Conservation (phyloP, 2,113 vertebrate species). For the Bos taurus region ARS-UCD2.0 NC_037335.1:44670501-44671000, state of each 20-base stretch:
- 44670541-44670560: neutral
- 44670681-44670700: neutral
- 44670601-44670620: neutral
- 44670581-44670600: neutral
- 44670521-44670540: neutral
- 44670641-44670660: neutral
- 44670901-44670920: neutral
- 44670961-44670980: neutral
- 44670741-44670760: neutral
- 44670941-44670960: neutral
- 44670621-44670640: neutral
- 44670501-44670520: neutral
- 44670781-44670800: neutral
- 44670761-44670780: neutral
- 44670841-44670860: neutral
- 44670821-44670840: neutral
- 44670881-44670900: accelerated
- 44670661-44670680: neutral
- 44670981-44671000: neutral
- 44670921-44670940: neutral
- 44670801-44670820: neutral
- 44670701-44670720: neutral
- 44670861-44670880: neutral
- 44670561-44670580: neutral
- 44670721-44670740: neutral